Evolutionary conservation across 2,113 vertebrate species (phyloP).

Genomic region (Myotis yumanensis): DNA sequence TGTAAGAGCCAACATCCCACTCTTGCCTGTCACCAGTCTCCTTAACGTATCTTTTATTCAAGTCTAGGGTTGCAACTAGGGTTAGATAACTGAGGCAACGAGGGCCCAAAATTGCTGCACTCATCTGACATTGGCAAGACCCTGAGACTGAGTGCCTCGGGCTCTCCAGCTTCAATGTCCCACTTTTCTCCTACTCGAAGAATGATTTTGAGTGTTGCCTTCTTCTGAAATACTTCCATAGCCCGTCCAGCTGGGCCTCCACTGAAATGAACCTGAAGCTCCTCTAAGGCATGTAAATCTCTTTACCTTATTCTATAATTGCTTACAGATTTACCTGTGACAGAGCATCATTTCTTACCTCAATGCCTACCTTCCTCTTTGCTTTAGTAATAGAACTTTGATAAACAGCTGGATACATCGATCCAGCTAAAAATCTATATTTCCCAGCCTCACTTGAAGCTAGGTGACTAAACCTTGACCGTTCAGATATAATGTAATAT

Average conservation of each 20-base stretch:
- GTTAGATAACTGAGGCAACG: neutral
- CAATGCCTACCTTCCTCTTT: neutral
- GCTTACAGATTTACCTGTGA: neutral
- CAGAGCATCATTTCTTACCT: neutral
- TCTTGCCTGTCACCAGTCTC: neutral
- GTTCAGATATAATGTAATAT: neutral
- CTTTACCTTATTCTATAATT: neutral
- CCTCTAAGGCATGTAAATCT: neutral
- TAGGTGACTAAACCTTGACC: neutral
- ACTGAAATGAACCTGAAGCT: neutral
- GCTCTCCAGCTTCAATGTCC: neutral
- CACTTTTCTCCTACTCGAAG: neutral
- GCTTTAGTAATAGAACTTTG: neutral
- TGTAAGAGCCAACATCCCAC: neutral
- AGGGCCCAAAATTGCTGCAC: neutral
- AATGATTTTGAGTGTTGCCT: neutral
- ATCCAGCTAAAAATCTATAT: neutral
- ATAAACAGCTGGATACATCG: neutral
- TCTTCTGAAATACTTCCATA: neutral
- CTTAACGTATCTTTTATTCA: neutral
- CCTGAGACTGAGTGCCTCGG: neutral
- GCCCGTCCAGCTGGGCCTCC: neutral
- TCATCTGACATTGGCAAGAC: neutral
- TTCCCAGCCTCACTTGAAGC: neutral
- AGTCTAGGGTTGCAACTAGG: neutral